Conservation (phyloP, 2,113 vertebrate species). For the Melospiza melodia region DNA sequence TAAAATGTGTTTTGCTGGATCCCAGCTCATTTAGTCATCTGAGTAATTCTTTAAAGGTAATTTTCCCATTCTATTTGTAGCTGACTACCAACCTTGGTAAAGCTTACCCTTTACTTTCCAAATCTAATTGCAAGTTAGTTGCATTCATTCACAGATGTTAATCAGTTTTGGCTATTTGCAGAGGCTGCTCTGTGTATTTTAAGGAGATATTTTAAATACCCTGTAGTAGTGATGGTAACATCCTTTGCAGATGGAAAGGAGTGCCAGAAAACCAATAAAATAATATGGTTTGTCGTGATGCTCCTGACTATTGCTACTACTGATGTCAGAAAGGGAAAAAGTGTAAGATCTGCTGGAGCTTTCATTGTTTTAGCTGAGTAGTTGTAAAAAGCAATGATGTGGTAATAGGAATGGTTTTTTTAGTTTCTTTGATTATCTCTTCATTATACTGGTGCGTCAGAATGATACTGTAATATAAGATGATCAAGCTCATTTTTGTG, state of each 20-base stretch:
- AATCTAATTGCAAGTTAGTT: not conserved
- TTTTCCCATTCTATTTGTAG: not conserved
- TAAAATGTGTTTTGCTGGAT: not conserved
- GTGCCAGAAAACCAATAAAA: not conserved
- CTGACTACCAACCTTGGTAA: not conserved
- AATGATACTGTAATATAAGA: not conserved
- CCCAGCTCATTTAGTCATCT: not conserved
- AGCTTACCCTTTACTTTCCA: not conserved
- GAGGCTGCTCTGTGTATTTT: not conserved
- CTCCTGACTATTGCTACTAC: not conserved
- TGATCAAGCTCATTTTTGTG: slow-evolving; percentile 25
- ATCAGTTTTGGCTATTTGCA: not conserved
- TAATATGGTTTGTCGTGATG: not conserved
- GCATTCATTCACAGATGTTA: not conserved
- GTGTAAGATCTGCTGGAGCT: not conserved
- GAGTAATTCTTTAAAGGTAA: not conserved
- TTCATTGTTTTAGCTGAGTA: not conserved
- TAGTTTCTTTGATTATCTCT: slow-evolving; percentile 29
- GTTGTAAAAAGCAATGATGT: slow-evolving; percentile 41
- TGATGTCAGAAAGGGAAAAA: not conserved
- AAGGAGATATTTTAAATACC: not conserved
- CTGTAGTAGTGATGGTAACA: not conserved
- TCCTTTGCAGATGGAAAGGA: not conserved
- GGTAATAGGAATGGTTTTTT: not conserved
- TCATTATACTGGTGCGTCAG: not conserved